Base-by-base conservation (phyloP, 37 sponge, comb jelly and placozoan species). In the Mnemiopsis leidyi region DNA sequence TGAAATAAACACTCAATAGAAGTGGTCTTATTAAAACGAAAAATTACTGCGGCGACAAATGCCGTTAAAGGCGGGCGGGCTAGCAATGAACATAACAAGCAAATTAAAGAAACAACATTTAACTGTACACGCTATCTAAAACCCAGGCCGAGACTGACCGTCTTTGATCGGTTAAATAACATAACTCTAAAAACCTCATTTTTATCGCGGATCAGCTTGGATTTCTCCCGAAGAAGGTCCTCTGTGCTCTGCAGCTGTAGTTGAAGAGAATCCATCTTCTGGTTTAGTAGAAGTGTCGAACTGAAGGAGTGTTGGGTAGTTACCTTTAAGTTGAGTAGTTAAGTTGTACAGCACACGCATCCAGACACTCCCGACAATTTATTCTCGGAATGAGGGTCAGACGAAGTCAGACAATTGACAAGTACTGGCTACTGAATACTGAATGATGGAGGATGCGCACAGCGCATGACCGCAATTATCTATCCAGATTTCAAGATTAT, bases 211-310 rank as follows among this genome's bases (percentile, higher is more conserved):
- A 71, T 71, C 20, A 71, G 75, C n/a, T 28, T n/a, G 3, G 3
- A 23, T 18, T 71, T 71, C 75, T 71, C 75, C 30, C 30, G 25
- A 5, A 71, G 30, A 71, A 71, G 75, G 25, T 18, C 30, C 30
- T 71, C 75, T 7, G 75, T 71, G 75, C 30, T 71, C 75, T 71
- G 30, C 30, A 71, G 30, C 75, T 71, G 75, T 5, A 7, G 25
- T 25, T 71, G 75, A 7, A 71, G n/a, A 2, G 75, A 71, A 25
- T 71, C 75, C 30, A 71, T 28, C 75, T 71, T 71, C 75, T 71
- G 25, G 75, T n/a, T 29, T 28, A 71, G 25, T 5, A 48, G 61
- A 5, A 48, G 61, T 13, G 61, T 18, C 61, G 61, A 48, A 48
- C 61, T 48, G 61, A 48, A 13, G n/a, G n/a, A n/a, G n/a, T n/a